phyloP scores from a whole-genome alignment of 2,797 vertebrate species.

The Spinibarbus caldwelli region DNA sequence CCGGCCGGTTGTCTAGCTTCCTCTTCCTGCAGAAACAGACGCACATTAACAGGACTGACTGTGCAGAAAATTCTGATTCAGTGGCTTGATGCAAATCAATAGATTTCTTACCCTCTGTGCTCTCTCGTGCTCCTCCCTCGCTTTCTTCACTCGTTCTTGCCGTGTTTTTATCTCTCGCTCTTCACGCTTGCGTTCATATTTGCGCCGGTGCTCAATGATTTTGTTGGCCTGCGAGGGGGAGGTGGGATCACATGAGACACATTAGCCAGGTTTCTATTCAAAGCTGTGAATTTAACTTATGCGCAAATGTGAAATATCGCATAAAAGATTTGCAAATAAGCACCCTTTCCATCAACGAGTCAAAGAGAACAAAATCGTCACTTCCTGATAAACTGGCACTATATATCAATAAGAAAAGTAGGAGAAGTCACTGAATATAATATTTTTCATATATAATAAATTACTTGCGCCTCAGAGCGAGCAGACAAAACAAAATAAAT shows the following conservation, averaged over 20 bases:
- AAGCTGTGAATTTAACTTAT: no score
- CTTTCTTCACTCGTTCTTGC: slow-evolving; percentile 80
- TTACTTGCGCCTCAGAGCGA: no score
- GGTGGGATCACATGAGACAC: not conserved
- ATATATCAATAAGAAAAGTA: no score
- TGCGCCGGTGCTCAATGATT: slow-evolving; percentile 81
- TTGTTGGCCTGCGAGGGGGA: slow-evolving; percentile 71
- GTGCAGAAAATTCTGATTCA: not conserved
- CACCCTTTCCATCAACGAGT: no score
- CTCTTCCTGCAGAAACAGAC: slow-evolving; percentile 83
- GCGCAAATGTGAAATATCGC: no score
- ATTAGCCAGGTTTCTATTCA: no score
- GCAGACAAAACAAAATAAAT: no score
- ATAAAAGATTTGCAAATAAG: no score
- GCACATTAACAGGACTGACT: not conserved
- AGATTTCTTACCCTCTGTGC: slow-evolving; percentile 75
- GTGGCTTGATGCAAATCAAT: not conserved
- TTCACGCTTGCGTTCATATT: slow-evolving; percentile 81
- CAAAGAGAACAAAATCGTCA: no score
- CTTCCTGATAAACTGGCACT: no score
- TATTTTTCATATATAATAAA: no score
- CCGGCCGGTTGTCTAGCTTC: slow-evolving; percentile 84
- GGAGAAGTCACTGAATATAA: no score
- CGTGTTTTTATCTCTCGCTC: slow-evolving; percentile 75
- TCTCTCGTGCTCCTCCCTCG: slow-evolving; percentile 77